Base-by-base conservation (phyloP, 1,140 invertebrate species). In the Temnothorax curvispinosus region DNA sequence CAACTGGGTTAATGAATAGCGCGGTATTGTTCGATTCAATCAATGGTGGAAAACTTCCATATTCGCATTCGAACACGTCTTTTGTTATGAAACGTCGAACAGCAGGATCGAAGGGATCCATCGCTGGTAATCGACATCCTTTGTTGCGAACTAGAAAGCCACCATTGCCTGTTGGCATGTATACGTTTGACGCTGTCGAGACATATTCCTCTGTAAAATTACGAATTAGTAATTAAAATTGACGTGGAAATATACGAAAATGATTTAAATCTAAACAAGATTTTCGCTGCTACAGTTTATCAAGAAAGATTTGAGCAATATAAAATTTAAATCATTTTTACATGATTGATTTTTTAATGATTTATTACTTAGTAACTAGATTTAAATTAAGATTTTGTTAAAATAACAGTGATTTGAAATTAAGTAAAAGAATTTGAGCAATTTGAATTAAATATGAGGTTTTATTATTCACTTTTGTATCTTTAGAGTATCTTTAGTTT, bases 41-140 rank as follows among this genome's bases (percentile, higher is more conserved):
- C 21, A 97, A 93, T 2, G 97, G 95, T 71, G 94, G 88, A 89
- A 94, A 95, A n/a, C 94, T 94, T 50, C 94, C 96, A 75, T 94
- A 91, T 89, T 95, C 95, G 91, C 93, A 97, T 60, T 88, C 91
- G 58, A 96, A 94, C 76, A 93, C 93, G 62, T 90, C 93, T 32
- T 93, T 91, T n/a, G 92, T 85, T 77, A 96, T 94, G 75, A 95
- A 96, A 56, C 93, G 92, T 38, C 93, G 94, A 32, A 97, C 95
- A 18, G 94, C 95, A 64, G 94, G 93, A 93, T 98, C 97, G 69
- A 97, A 96, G 0, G 98, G 97, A 88, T 97, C 96, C 74, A 98
- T 95, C 11, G 96, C 96, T 1, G 98, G 98, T 88, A 99, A 98
- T 5, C 96, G 96, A 93, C 98, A 99, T 32, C 97, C 97, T 9